Evolutionary conservation across 2,888 invertebrate species (phyloP), one percentile per base, ranked within the genome.

Genomic region (Mythimna lalbum): DNA sequence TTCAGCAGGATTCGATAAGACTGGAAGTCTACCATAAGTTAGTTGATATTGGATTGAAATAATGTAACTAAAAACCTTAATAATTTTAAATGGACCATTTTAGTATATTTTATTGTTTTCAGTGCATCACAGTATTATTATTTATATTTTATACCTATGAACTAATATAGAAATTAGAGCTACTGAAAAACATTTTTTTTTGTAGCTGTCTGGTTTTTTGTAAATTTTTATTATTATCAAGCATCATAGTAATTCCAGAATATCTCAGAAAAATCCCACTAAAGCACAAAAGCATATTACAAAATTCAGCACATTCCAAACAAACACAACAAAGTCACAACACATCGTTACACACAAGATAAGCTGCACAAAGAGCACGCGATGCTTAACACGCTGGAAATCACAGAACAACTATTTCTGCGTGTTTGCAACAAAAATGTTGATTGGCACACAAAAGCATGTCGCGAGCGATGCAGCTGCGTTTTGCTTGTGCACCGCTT

Each of bases 401-500:
- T 74, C 76, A 68, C 47, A 10, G 63, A n/a, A 50, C 63, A 61
- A 76, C 64, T 76, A 80, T 81, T 84, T 80, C 77, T 73, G 62
- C 68, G 69, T 73, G 77, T 73, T 77, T 69, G 65, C 60, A 68
- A 76, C 87, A 89, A 87, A 89, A 90, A 89, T 91, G 69, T 88
- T 91, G 92, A 93, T 93, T 93, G 92, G 89, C 86, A 86, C 86
- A 91, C 91, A 93, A 92, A 92, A 93, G 90, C 84, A 83, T 85
- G 87, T 89, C 78, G 77, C 81, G 76, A 76, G 76, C 74, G 50
- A 68, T 78, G 78, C 81, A 82, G 81, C 78, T 85, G 84, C 84
- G 88, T 84, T 88, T 88, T 90, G 90, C 91, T 91, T 90, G 90
- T 84, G 83, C 86, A 76, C 67, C 68, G 88, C 79, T 89, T 90